Evolutionary conservation across 2,797 vertebrate genomes (phyloP).

Genomic region (Poecilia gillii): DNA sequence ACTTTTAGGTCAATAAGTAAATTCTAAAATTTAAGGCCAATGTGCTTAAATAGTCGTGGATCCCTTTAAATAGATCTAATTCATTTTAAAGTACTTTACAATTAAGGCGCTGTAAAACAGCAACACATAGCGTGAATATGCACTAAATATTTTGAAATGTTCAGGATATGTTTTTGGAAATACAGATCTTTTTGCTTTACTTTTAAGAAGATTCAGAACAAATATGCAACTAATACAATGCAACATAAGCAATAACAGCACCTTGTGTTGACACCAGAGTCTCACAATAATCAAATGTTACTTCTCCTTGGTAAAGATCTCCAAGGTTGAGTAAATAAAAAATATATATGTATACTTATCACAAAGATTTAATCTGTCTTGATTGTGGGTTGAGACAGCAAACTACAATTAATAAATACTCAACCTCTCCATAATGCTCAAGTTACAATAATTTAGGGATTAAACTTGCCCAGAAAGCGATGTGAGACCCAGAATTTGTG

Average conservation of each 20-base stretch:
- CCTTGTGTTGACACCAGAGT: neutral
- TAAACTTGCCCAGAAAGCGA: constrained; percentile 8
- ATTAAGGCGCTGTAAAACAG: neutral
- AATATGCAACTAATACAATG: neutral
- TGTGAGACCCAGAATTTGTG: constrained; percentile 20
- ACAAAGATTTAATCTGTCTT: constrained; percentile 14
- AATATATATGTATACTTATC: neutral
- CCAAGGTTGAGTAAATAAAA: constrained; percentile 1
- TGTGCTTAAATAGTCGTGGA: too few species aligned
- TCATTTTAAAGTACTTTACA: neutral
- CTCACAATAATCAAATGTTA: neutral
- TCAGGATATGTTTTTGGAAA: neutral
- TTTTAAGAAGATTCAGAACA: neutral
- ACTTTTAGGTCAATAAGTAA: too few species aligned
- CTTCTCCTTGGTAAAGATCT: neutral
- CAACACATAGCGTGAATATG: neutral
- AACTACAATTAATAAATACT: constrained; percentile 18
- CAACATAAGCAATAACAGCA: neutral
- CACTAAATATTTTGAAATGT: neutral
- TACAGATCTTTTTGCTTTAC: neutral
- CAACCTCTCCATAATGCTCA: constrained; percentile 4
- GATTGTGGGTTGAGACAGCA: constrained; percentile 27
- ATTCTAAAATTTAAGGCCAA: too few species aligned
- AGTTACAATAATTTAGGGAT: constrained; percentile 29
- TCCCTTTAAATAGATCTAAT: neutral